These are phyloP conservation scores for Drosophila nannoptera DNA, from an alignment of 1,140 invertebrate genomes.

Conservation along the genomic window DNA sequence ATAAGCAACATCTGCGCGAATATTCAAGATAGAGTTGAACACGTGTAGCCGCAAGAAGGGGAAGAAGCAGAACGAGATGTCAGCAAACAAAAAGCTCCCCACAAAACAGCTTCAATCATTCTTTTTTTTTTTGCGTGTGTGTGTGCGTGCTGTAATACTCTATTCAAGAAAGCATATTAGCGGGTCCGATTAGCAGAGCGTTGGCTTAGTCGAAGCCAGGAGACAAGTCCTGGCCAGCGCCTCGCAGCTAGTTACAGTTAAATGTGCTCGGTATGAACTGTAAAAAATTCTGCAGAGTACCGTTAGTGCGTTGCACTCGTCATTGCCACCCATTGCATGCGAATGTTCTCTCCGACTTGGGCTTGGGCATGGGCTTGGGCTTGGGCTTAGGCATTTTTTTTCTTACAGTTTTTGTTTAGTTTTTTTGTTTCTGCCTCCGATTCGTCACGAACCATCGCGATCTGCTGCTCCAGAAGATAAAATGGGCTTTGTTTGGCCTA, in stretches of 20 bases:
- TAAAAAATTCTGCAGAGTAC: no score
- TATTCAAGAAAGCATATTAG: background rate
- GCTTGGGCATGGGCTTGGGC: no score
- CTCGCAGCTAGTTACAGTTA: no score
- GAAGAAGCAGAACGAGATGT: constrained; percentile 13
- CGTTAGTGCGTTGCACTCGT: no score
- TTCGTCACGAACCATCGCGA: background rate
- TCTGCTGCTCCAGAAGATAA: constrained; percentile 15
- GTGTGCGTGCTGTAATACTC: no score
- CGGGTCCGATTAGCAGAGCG: no score
- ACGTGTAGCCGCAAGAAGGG: constrained; percentile 4
- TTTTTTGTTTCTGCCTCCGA: background rate
- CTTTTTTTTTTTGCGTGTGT: background rate
- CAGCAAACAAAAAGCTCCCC: constrained; percentile 3
- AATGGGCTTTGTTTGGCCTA: constrained; percentile 40
- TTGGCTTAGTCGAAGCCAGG: no score
- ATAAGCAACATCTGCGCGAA: constrained; percentile 27
- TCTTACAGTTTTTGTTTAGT: constrained; percentile 5
- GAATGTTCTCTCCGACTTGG: no score
- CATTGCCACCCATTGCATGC: no score
- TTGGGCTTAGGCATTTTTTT: no score
- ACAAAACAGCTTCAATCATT: constrained; percentile 5
- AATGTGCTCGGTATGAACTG: no score
- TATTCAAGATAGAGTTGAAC: background rate
- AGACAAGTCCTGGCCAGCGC: no score